Evolutionary conservation across 2,797 vertebrate genomes (phyloP).

Genomic region (Lates japonicus): DNA sequence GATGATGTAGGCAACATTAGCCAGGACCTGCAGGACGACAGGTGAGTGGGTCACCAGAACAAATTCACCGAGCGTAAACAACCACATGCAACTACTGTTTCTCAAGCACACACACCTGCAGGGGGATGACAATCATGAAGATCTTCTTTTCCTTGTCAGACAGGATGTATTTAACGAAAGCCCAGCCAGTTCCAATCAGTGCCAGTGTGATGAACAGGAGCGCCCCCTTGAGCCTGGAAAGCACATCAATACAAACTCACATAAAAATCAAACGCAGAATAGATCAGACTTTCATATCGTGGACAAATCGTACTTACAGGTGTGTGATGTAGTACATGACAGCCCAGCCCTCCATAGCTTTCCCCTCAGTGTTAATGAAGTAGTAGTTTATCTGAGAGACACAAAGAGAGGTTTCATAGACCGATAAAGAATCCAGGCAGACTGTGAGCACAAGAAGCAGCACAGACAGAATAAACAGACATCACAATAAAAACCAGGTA

Average conservation of each 20-base stretch:
- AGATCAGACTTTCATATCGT: accelerated
- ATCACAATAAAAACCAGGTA: background rate
- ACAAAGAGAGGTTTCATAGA: background rate
- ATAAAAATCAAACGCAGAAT: background rate
- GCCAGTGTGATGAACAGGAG: constrained; percentile 93
- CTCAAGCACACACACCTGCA: constrained; percentile 81
- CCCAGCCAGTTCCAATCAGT: constrained; percentile 90
- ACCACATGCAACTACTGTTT: background rate
- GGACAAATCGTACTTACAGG: constrained; percentile 82
- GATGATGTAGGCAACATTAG: constrained; percentile 90
- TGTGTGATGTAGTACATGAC: constrained; percentile 92
- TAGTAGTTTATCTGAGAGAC: constrained; percentile 89
- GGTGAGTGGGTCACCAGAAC: background rate
- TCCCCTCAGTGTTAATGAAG: constrained; percentile 90
- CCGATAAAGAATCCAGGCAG: background rate
- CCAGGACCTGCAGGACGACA: constrained; percentile 77
- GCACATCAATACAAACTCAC: background rate
- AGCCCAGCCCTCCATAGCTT: constrained; percentile 89
- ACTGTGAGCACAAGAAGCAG: too few relatives aligned
- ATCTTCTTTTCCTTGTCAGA: constrained; percentile 93
- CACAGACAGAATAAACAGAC: background rate
- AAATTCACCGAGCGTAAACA: background rate
- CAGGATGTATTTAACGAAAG: constrained; percentile 91
- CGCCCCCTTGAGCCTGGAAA: constrained; percentile 88
- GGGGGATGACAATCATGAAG: constrained; percentile 91